phyloP scores from a whole-genome alignment of 2,888 invertebrate genomes.

The Acrocyrtus sp. region DNA sequence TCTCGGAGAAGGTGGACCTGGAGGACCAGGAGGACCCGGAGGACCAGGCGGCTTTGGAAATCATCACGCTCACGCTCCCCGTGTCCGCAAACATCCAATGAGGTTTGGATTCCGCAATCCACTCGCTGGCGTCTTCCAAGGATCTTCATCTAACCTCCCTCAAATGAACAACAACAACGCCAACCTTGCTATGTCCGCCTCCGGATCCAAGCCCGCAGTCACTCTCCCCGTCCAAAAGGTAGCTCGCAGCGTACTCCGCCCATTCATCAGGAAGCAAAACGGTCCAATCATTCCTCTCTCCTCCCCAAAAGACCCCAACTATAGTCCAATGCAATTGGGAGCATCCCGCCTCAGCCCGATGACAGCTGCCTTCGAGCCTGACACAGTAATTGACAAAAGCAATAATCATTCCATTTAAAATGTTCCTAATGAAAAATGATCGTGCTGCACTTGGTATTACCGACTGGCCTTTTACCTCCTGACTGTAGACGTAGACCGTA shows the following conservation, averaged over 20 bases:
- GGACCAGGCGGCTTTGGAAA: slow-evolving; percentile 10
- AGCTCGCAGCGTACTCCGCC: slow-evolving; percentile 31
- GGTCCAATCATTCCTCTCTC: slow-evolving; percentile 31
- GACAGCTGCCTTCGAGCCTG: slow-evolving; percentile 40
- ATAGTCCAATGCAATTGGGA: slow-evolving; percentile 23
- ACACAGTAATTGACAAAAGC: slow-evolving; percentile 50
- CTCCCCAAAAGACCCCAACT: slow-evolving; percentile 54
- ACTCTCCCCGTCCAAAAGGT: slow-evolving; percentile 16
- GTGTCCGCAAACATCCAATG: slow-evolving; percentile 18
- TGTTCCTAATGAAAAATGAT: not conserved
- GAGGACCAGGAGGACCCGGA: slow-evolving; percentile 16
- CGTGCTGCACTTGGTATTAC: not conserved
- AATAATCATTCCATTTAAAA: not conserved
- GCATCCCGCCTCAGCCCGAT: slow-evolving; percentile 42
- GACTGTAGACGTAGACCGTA: too few relatives aligned
- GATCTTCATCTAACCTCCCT: slow-evolving; percentile 34
- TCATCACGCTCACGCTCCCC: not conserved
- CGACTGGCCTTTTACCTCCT: too few relatives aligned
- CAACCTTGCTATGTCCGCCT: slow-evolving; percentile 59
- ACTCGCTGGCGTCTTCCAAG: slow-evolving; percentile 24
- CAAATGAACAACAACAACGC: slow-evolving; percentile 48
- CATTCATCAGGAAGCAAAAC: slow-evolving; percentile 17
- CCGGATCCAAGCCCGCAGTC: slow-evolving; percentile 20
- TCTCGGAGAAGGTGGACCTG: slow-evolving; percentile 6
- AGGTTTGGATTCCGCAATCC: slow-evolving; percentile 20